A percentile compares a stretch with the other conserved stretches of the same genome.
These are phyloP conservation scores for Tenodera sinensis DNA, from an alignment of 2,888 invertebrate genomes.

Conservation along the genomic window DNA sequence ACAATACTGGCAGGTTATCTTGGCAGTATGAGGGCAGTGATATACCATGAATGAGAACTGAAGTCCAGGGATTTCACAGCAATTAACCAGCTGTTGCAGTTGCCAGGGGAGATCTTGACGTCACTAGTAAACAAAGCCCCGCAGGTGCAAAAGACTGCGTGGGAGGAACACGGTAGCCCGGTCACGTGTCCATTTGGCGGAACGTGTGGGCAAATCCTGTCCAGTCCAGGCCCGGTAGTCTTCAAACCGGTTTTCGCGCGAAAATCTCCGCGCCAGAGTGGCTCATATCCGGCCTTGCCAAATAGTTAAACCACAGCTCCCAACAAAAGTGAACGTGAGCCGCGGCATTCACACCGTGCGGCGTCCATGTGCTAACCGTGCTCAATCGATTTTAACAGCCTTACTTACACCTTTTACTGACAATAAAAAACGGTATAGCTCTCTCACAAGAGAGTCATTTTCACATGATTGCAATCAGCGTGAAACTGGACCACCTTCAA, in stretches of 20 bases:
- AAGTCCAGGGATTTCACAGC: background rate
- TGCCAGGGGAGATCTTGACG: background rate
- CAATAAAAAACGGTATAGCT: too few species aligned
- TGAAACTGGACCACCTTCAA: too few species aligned
- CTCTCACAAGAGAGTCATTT: too few species aligned
- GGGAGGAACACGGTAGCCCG: background rate
- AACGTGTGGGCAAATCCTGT: background rate
- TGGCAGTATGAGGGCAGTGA: too few species aligned
- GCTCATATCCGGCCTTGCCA: background rate
- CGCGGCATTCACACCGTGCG: too few species aligned
- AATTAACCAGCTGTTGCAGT: background rate
- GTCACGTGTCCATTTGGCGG: background rate
- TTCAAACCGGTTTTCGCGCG: background rate
- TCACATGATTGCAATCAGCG: too few species aligned
- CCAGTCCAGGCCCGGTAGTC: background rate
- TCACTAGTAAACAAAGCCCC: background rate
- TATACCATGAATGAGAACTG: too few species aligned
- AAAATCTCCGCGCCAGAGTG: background rate
- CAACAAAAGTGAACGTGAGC: too few species aligned
- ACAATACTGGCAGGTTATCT: too few species aligned
- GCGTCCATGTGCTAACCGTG: too few species aligned
- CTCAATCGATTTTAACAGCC: too few species aligned
- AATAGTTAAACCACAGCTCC: background rate
- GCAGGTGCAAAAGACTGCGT: background rate
- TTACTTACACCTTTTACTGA: too few species aligned